Base-by-base conservation (phyloP, 2,888 invertebrate genomes). In the Encarsia formosa region DNA sequence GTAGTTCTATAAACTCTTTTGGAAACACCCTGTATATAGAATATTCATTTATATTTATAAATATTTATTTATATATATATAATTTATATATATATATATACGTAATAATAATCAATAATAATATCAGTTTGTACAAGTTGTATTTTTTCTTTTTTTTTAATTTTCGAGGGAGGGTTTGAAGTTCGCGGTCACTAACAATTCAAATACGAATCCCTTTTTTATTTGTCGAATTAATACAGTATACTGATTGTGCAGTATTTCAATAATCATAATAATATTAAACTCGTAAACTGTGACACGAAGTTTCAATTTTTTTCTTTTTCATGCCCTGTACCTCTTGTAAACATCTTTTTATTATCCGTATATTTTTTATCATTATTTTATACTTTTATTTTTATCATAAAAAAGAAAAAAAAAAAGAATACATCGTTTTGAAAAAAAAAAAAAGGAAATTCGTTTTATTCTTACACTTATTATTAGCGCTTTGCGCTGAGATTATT, bases 111-210 rank as follows among this genome's bases (percentile, higher is more conserved):
- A 68, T 70, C 66, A 71, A 70, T 71, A 71, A 70, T 71, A 69
- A 70, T 70, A 72, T 71, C 68, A 68, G 70, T 71, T 70, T 70
- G 70, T 70, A 72, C 71, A 71, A 66, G 66, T 66, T 70, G 66
- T 55, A 50, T 47, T 52, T 56, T 59, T 56, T 60, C 60, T 63
- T 44, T 42, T 26, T 39, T 22, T 42, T 49, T 41, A 37, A 53
- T 24, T 20, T 34, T 40, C 18, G 26, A 8, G 18, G 19, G 29
- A 11, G 18, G 9, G n/a, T 23, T 19, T 18, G n/a, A 31, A 13
- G n/a, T n/a, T 52, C 54, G 48, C 56, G 59, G 59, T 54, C 54
- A n/a, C n/a, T n/a, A n/a, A n/a, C n/a, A n/a, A n/a, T n/a, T n/a
- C n/a, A n/a, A n/a, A n/a, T n/a, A n/a, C n/a, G n/a, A n/a, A n/a